Conservation (phyloP, 2,797 vertebrate genomes). For the Cheirogaleus major region DNA sequence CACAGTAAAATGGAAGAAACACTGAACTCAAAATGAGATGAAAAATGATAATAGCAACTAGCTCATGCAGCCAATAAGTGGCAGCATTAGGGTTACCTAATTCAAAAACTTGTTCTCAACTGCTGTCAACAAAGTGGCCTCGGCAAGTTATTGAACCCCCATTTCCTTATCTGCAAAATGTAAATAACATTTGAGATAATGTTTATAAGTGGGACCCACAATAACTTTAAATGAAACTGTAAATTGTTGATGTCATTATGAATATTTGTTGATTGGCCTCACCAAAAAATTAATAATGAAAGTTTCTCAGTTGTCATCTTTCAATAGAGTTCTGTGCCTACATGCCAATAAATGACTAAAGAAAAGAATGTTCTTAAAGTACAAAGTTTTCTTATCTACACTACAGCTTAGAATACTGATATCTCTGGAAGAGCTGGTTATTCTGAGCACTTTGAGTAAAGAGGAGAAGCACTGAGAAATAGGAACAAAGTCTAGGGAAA, state of each 20-base stretch:
- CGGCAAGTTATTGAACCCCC: background rate
- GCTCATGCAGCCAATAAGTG: background rate
- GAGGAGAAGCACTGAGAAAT: background rate
- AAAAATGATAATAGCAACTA: background rate
- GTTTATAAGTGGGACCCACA: background rate
- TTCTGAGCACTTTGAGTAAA: background rate
- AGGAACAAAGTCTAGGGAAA: background rate
- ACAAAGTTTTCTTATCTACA: background rate
- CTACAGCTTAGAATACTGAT: background rate
- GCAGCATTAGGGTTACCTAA: background rate
- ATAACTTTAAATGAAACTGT: background rate
- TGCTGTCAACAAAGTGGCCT: background rate
- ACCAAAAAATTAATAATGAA: background rate
- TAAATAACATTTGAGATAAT: background rate
- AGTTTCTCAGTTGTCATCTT: background rate
- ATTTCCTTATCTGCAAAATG: conserved; percentile 20
- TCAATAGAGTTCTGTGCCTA: background rate
- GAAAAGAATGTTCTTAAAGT: background rate
- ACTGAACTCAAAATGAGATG: background rate
- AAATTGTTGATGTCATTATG: background rate
- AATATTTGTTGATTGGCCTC: background rate
- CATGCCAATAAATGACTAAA: background rate
- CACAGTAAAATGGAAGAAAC: background rate
- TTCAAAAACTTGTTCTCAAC: background rate
- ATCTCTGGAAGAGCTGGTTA: background rate